Evolutionary conservation across 1,140 invertebrate genomes (phyloP).

Genomic region (Tetranychus cinnabarinus): DNA sequence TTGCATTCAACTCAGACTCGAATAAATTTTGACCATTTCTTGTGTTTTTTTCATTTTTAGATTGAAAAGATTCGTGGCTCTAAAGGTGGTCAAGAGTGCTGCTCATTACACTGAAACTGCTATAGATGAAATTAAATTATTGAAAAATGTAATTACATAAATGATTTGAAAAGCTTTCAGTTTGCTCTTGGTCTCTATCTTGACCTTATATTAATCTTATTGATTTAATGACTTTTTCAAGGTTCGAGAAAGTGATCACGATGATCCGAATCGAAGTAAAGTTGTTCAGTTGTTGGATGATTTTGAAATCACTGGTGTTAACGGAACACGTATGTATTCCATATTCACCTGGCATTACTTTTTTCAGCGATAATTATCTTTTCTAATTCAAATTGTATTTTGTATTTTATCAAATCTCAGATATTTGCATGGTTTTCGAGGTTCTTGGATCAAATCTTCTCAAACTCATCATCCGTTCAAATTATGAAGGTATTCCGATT

Average conservation of each 20-base stretch:
- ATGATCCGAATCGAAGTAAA: slow-evolving; percentile 71
- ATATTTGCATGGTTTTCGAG: slow-evolving; percentile 97
- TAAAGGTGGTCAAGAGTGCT: slow-evolving; percentile 98
- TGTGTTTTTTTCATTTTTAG: slow-evolving; percentile 16
- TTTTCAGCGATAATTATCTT: no score
- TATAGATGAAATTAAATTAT: slow-evolving; percentile 89
- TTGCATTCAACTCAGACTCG: no score
- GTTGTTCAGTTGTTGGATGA: slow-evolving; percentile 91
- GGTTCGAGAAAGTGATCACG: slow-evolving; percentile 61
- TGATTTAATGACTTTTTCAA: slow-evolving; percentile 11
- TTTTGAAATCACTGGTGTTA: slow-evolving; percentile 89
- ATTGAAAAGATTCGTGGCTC: slow-evolving; percentile 76
- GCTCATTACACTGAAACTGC: slow-evolving; percentile 95
- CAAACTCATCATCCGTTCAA: slow-evolving; percentile 90
- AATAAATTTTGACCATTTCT: no score
- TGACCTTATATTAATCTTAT: no score
- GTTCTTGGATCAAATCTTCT: slow-evolving; percentile 90
- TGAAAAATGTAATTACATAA: slow-evolving; percentile 50
- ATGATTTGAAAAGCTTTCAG: background rate
- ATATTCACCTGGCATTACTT: no score
- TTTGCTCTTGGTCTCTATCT: no score
- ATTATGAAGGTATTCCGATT: slow-evolving; percentile 87
- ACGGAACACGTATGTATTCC: slow-evolving; percentile 42
- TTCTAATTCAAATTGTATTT: no score
- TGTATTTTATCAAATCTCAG: background rate